Evolutionary conservation across 2,113 vertebrate genomes (phyloP).

Genomic region (Cyprichromis sp.): DNA sequence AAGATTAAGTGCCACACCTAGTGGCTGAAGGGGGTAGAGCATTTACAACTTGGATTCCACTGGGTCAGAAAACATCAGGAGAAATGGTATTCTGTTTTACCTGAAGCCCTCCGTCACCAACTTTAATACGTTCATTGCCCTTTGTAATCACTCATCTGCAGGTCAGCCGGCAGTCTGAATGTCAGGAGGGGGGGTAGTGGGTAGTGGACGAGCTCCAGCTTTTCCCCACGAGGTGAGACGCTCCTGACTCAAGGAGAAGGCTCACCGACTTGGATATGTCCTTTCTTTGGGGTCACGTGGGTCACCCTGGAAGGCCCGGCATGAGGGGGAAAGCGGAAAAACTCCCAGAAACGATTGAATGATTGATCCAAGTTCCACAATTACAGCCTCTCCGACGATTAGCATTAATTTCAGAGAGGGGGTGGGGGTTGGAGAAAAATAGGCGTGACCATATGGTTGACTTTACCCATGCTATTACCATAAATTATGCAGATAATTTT

Average conservation of each 20-base stretch:
- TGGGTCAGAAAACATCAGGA: neutral
- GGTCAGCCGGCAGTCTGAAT: constrained; percentile 9
- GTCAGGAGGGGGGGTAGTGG: neutral
- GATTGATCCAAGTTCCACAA: constrained; percentile 30
- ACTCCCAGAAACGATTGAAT: neutral
- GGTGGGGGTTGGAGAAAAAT: neutral
- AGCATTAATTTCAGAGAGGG: constrained; percentile 8
- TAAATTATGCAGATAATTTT: constrained; percentile 15
- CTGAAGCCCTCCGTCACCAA: neutral
- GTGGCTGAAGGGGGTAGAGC: constrained; percentile 71
- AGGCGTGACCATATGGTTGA: constrained; percentile 29
- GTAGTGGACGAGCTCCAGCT: neutral
- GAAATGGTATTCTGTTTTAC: neutral
- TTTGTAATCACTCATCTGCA: neutral
- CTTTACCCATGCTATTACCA: constrained; percentile 29
- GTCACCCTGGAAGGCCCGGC: neutral
- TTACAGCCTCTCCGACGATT: constrained; percentile 9
- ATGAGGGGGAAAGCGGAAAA: neutral
- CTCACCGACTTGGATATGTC: neutral
- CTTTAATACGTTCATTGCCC: neutral
- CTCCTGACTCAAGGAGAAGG: neutral
- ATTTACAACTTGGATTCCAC: neutral
- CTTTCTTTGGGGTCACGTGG: neutral
- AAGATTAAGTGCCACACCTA: constrained; percentile 83
- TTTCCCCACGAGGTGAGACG: neutral